phyloP scores from a whole-genome alignment of 2,797 vertebrate genomes.

The Tokudaia muenninki region DNA sequence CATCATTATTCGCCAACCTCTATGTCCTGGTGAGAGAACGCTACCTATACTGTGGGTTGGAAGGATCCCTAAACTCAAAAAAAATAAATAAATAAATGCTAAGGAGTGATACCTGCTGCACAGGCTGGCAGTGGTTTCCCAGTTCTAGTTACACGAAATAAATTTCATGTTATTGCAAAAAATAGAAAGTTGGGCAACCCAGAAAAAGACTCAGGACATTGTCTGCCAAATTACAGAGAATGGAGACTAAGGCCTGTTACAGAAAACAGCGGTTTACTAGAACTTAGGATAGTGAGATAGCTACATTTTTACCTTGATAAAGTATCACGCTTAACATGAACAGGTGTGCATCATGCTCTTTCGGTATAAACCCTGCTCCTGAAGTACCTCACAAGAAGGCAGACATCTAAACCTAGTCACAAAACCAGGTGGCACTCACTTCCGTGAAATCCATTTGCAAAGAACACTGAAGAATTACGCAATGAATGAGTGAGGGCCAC shows the following conservation, averaged over 20 bases:
- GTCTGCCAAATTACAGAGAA: background rate
- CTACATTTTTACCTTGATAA: background rate
- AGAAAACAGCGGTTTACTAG: background rate
- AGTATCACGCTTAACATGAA: background rate
- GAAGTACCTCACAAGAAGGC: background rate
- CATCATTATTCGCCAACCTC: background rate
- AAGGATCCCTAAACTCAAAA: background rate
- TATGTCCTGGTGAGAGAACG: background rate
- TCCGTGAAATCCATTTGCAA: background rate
- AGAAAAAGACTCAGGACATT: background rate
- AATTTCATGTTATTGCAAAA: conserved; percentile 18
- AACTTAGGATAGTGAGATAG: background rate
- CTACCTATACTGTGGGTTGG: background rate
- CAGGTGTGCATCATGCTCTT: background rate
- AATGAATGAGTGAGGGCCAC: background rate
- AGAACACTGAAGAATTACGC: background rate
- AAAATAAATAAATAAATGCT: conserved; percentile 46
- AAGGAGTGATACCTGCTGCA: background rate
- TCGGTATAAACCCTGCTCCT: background rate
- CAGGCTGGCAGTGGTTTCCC: background rate
- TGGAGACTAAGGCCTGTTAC: background rate
- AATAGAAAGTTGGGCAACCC: background rate
- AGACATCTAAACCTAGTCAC: background rate
- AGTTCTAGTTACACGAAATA: conserved; percentile 23
- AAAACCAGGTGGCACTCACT: background rate